Percentiles rank a stretch among this genome's conserved stretches.
Conservation (phyloP, 2,888 invertebrate species). For the Melinaea menophilus region DNA sequence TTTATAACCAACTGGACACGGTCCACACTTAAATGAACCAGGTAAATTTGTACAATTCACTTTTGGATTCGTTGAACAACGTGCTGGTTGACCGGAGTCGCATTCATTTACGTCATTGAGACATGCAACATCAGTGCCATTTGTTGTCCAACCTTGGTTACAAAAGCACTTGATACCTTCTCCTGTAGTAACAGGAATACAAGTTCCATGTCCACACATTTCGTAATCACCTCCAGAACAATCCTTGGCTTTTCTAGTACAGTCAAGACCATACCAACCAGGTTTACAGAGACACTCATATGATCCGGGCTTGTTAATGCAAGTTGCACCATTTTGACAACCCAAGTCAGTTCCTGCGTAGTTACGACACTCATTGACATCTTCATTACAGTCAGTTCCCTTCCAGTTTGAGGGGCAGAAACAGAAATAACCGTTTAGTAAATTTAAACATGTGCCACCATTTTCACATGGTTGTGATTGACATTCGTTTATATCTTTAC, state of each 20-base stretch:
- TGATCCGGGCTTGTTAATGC: slow-evolving; percentile 86
- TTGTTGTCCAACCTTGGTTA: slow-evolving; percentile 92
- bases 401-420: slow-evolving; percentile 88
- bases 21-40: slow-evolving; percentile 92
- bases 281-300: slow-evolving; percentile 88
- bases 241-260: slow-evolving; percentile 84
- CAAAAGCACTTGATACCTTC: slow-evolving; percentile 88
- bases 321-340: slow-evolving; percentile 94
- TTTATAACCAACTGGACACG: slow-evolving; percentile 91
- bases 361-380: slow-evolving; percentile 92
- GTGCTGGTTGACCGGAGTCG: slow-evolving; percentile 76
- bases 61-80: slow-evolving; percentile 88
- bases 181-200: slow-evolving; percentile 80
- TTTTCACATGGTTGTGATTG: slow-evolving; percentile 86
- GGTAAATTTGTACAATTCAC: slow-evolving; percentile 94
- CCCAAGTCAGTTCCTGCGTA: slow-evolving; percentile 91
- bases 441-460: slow-evolving; percentile 89
- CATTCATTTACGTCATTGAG: slow-evolving; percentile 94
- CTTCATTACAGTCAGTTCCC: slow-evolving; percentile 81
- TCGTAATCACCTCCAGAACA: slow-evolving; percentile 85
- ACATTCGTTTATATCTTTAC: slow-evolving; percentile 81
- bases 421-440: slow-evolving; percentile 84
- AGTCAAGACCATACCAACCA: slow-evolving; percentile 91
- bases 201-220: slow-evolving; percentile 93
- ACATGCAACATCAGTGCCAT: slow-evolving; percentile 84